Conservation (phyloP, 2,113 vertebrate species). For the Tupaia chinensis region DNA sequence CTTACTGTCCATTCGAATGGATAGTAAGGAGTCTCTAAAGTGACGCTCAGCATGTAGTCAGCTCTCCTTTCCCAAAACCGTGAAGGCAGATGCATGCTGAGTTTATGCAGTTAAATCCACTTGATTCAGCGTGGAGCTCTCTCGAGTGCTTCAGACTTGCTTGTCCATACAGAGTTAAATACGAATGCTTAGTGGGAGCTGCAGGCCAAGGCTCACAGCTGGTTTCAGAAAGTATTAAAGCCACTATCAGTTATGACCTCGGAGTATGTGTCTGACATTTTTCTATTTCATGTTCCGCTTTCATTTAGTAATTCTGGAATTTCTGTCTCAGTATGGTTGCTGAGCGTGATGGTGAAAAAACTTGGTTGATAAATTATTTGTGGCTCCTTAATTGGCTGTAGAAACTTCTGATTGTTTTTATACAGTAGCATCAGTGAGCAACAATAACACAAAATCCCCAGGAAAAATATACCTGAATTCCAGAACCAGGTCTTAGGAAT, state of each 20-base stretch:
- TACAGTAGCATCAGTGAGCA: not conserved
- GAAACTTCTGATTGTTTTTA: not conserved
- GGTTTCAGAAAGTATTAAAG: slow-evolving; percentile 2
- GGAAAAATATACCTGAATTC: not conserved
- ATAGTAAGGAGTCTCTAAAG: not conserved
- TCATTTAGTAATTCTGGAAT: slow-evolving; percentile 11
- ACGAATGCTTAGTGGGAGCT: not conserved
- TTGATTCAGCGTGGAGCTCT: not conserved
- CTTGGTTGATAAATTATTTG: not conserved
- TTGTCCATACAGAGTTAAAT: not conserved
- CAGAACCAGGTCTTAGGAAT: not conserved
- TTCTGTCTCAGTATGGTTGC: slow-evolving; percentile 7
- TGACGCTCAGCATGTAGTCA: not conserved
- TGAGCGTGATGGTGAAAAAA: slow-evolving; percentile 14
- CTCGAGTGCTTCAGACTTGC: not conserved
- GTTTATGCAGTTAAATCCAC: not conserved
- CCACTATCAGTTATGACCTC: not conserved
- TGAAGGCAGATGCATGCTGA: not conserved
- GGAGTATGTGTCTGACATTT: not conserved
- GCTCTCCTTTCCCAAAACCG: not conserved
- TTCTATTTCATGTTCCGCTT: slow-evolving; percentile 8
- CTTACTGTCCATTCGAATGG: not conserved
- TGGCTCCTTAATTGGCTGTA: not conserved
- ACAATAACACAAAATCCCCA: not conserved
- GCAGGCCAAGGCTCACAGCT: not conserved